Conservation (phyloP, 1,140 invertebrate genomes). For the Drosophila mojavensis region DNA sequence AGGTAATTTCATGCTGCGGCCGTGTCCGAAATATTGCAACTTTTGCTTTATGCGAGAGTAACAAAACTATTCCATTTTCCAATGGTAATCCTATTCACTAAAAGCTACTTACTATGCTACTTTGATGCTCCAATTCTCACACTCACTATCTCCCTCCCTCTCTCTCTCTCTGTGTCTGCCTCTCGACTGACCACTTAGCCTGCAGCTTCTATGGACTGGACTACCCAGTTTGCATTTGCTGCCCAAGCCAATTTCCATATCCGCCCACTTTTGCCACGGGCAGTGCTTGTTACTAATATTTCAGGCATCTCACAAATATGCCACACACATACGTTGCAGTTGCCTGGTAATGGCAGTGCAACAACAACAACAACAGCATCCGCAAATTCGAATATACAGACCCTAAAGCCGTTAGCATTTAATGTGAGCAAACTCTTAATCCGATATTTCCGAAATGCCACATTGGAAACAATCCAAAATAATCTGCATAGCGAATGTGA, state of each 20-base stretch:
- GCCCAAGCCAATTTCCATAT: too few species aligned
- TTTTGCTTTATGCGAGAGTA: not conserved
- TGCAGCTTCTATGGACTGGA: not conserved
- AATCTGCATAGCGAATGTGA: too few species aligned
- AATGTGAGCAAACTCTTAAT: not conserved
- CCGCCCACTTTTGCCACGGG: not conserved
- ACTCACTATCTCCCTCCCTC: too few species aligned
- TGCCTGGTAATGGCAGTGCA: conserved; percentile 2
- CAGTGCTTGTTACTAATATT: conserved; percentile 14
- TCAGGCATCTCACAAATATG: conserved; percentile 23
- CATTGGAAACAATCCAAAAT: too few species aligned
- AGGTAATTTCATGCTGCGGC: too few species aligned
- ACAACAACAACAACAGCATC: conserved; percentile 1
- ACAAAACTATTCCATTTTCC: too few species aligned
- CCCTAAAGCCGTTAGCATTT: too few species aligned
- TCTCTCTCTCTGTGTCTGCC: too few species aligned
- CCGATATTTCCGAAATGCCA: too few species aligned
- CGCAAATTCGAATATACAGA: not conserved
- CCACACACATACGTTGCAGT: conserved; percentile 18
- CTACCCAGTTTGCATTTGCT: not conserved
- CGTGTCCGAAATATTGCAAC: not conserved
- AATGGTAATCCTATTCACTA: too few species aligned
- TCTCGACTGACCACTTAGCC: too few species aligned
- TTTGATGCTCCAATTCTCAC: too few species aligned
- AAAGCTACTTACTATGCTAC: not conserved